These are phyloP conservation scores for Cassiopea andromeda DNA, from an alignment of 30 jellyfish, hydroid and myxozoan species.

Conservation along the genomic window DNA sequence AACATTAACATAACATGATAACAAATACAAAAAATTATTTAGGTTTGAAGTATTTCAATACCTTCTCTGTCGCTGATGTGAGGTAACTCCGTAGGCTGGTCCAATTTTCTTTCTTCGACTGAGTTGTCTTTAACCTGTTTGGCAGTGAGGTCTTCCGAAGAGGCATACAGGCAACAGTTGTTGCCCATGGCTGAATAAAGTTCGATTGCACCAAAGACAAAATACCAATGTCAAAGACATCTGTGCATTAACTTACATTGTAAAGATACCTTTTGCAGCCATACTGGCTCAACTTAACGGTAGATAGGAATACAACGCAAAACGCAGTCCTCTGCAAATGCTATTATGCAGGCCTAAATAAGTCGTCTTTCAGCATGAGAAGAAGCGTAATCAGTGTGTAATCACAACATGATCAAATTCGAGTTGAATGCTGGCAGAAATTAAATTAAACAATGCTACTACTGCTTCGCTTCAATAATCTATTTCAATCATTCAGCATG, in stretches of 20 bases:
- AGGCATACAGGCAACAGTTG: conserved; percentile 87
- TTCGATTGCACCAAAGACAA: conserved; percentile 49
- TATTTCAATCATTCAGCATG: conserved; percentile 6
- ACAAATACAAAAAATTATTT: background rate
- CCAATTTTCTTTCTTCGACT: conserved; percentile 56
- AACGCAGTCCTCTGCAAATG: background rate
- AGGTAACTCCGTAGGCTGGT: conserved; percentile 78
- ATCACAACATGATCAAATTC: conserved; percentile 40
- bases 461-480: background rate
- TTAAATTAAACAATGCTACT: background rate
- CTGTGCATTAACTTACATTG: conserved; percentile 34
- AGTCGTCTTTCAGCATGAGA: conserved; percentile 37
- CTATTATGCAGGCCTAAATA: conserved; percentile 15
- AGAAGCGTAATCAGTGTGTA: conserved; percentile 39
- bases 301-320: background rate
- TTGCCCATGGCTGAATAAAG: conserved; percentile 82
- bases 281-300: background rate
- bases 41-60: background rate
- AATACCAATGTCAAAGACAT: conserved; percentile 28
- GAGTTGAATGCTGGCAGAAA: background rate
- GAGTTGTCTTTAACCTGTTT: conserved; percentile 59
- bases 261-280: conserved; percentile 14
- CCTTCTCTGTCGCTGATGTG: conserved; percentile 97
- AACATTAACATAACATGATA: background rate
- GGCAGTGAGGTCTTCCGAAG: conserved; percentile 78